These are phyloP conservation scores for Tenthredo amoena DNA, from an alignment of 2,888 invertebrate genomes.

Conservation along the genomic window DNA sequence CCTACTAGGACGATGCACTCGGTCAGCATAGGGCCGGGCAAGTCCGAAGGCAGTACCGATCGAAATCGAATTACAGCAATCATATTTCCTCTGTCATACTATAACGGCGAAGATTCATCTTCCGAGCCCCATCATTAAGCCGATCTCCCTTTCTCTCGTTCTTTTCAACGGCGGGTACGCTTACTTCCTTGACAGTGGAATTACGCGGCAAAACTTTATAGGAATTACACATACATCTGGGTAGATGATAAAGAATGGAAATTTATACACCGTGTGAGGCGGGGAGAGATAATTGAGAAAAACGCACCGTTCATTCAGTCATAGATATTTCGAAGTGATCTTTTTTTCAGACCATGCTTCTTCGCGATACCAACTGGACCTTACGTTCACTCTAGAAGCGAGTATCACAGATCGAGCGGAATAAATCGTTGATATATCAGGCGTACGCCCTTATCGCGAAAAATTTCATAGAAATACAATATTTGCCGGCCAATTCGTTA, in stretches of 20 bases:
- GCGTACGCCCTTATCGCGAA: background rate
- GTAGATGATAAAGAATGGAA: too few relatives aligned
- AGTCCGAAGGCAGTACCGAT: slow-evolving; percentile 42
- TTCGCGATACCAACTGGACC: too few relatives aligned
- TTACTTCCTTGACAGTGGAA: slow-evolving; percentile 22
- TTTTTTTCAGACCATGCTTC: too few relatives aligned
- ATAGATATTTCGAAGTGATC: too few relatives aligned
- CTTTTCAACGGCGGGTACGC: background rate
- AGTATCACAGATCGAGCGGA: background rate
- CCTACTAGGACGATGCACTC: background rate
- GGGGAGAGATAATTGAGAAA: too few relatives aligned
- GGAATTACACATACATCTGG: background rate
- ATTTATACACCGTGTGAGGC: too few relatives aligned
- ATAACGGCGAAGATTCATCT: slow-evolving; percentile 44
- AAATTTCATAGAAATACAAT: background rate
- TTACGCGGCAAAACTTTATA: background rate
- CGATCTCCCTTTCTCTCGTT: background rate
- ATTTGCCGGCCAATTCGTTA: background rate
- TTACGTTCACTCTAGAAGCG: too few relatives aligned
- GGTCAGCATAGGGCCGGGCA: background rate
- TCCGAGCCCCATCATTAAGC: slow-evolving; percentile 43
- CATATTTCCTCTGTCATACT: slow-evolving; percentile 49
- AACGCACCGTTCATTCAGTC: too few relatives aligned
- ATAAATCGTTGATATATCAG: background rate
- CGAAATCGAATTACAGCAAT: slow-evolving; percentile 50